Conservation (phyloP, 2,888 invertebrate species). For the Terebella lapidaria region DNA sequence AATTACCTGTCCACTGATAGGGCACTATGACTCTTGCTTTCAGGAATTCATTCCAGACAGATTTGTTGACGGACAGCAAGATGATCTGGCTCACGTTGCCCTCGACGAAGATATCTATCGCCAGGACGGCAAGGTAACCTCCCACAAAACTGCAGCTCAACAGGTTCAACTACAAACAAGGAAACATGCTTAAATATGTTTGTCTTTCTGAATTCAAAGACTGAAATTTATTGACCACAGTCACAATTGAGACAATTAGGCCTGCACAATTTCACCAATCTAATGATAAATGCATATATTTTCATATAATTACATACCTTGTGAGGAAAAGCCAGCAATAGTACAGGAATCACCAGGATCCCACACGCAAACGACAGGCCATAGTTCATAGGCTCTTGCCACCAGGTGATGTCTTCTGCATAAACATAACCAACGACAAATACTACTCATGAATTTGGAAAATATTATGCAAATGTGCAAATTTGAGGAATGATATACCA, state of each 20-base stretch:
- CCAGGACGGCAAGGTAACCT: constrained; percentile 61
- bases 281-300: too few relatives aligned
- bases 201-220: too few relatives aligned
- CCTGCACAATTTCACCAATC: too few relatives aligned
- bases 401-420: not conserved
- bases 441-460: too few relatives aligned
- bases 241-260: too few relatives aligned
- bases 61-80: constrained; percentile 65
- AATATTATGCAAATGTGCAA: too few relatives aligned
- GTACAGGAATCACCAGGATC: constrained; percentile 56
- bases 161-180: constrained; percentile 58
- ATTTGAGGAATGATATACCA: too few relatives aligned
- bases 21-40: not conserved
- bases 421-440: too few relatives aligned
- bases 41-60: constrained; percentile 28
- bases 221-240: not conserved
- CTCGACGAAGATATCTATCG: constrained; percentile 64
- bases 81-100: constrained; percentile 67
- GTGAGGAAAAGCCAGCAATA: constrained; percentile 57
- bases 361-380: constrained; percentile 62
- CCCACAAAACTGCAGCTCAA: constrained; percentile 64
- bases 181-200: too few relatives aligned
- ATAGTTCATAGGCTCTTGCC: constrained; percentile 49
- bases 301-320: too few relatives aligned
- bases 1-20: constrained; percentile 8